A percentile compares a stretch with the other conserved stretches of the same genome.
Conservation (phyloP, 53 echinoderm and acorn worm genomes). For the Hippasteria phrygiana region DNA sequence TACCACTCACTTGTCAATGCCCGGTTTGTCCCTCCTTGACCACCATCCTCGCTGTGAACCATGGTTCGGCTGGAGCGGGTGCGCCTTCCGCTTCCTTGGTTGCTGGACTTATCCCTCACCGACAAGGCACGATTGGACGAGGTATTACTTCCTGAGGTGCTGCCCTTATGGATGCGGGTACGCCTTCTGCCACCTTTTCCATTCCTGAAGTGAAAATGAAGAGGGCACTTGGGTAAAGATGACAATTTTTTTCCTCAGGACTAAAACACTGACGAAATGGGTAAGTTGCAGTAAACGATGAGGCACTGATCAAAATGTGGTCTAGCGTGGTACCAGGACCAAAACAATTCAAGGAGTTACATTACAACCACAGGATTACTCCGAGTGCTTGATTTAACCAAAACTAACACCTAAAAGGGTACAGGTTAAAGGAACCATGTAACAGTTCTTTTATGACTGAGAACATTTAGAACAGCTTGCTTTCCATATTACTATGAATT, state of each 20-base stretch:
- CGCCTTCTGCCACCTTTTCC: slow-evolving; percentile 62
- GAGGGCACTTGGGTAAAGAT: not conserved
- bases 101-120: slow-evolving; percentile 9
- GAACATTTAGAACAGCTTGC: too few species aligned
- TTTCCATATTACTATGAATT: too few species aligned
- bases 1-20: slow-evolving; percentile 33
- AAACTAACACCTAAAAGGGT: too few species aligned
- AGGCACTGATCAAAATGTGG: too few species aligned
- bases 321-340: too few species aligned
- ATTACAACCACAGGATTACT: too few species aligned
- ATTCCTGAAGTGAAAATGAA: slow-evolving; percentile 22
- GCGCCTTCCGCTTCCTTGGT: slow-evolving; percentile 35
- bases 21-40: slow-evolving; percentile 11
- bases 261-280: too few species aligned
- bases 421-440: too few species aligned
- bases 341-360: too few species aligned
- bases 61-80: slow-evolving; percentile 51
- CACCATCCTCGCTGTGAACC: slow-evolving; percentile 28
- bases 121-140: slow-evolving; percentile 6
- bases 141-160: not conserved
- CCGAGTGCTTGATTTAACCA: too few species aligned
- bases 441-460: too few species aligned
- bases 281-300: too few species aligned
- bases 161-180: slow-evolving; percentile 57
- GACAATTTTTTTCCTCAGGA: not conserved